Percentiles rank a stretch among this genome's conserved stretches.
Evolutionary conservation across 2,113 vertebrate genomes (phyloP).

Genomic region (Polypterus bichir): DNA sequence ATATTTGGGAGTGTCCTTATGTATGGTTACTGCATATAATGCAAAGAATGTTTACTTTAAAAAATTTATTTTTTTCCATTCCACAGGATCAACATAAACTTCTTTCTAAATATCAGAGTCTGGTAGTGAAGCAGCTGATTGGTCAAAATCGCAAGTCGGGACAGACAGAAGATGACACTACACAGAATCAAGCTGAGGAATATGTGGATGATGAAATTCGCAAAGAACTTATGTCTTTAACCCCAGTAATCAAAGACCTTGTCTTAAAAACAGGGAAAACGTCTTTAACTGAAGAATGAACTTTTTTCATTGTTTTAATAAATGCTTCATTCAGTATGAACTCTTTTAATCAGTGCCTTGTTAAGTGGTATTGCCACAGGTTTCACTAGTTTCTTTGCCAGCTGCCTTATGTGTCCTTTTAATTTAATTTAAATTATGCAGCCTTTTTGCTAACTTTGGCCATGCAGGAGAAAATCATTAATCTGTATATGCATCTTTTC

Average conservation of each 20-base stretch:
- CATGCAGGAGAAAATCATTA: no score
- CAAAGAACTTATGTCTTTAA: constrained; percentile 63
- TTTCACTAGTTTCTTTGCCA: constrained; percentile 17
- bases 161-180: constrained; percentile 33
- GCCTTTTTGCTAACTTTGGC: no score
- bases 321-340: constrained; percentile 10
- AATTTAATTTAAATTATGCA: constrained; percentile 1
- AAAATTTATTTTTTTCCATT: constrained; percentile 11
- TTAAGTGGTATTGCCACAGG: background rate
- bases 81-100: constrained; percentile 76
- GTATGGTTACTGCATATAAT: no score
- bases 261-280: constrained; percentile 67
- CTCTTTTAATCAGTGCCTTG: constrained; percentile 10
- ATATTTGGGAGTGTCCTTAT: no score
- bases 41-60: no score
- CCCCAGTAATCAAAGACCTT: constrained; percentile 68
- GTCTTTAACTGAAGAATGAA: constrained; percentile 66
- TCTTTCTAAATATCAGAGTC: constrained; percentile 67
- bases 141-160: constrained; percentile 61
- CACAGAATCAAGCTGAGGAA: constrained; percentile 25
- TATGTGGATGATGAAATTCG: constrained; percentile 41
- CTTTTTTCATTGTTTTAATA: constrained; percentile 8
- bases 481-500: no score
- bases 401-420: constrained; percentile 8
- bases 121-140: constrained; percentile 85